Base-by-base conservation (phyloP, 2,888 invertebrate genomes). In the Ochropacha duplaris region DNA sequence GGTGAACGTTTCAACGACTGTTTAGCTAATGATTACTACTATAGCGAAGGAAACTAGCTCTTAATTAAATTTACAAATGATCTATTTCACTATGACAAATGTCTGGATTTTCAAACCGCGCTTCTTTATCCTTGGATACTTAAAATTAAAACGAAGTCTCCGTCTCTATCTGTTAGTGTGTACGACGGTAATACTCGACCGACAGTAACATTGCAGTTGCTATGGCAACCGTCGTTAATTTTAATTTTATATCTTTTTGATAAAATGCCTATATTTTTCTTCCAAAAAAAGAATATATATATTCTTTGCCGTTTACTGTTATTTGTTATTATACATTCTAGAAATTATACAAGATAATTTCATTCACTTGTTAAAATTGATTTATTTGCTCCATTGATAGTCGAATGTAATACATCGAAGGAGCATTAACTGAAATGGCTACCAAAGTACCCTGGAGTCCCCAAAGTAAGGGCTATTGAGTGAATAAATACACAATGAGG, bases 401-500 rank as follows among this genome's bases (percentile, higher is more conserved):
- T 49, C 54, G 5, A 36, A 49, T 50, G 55, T 50, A 50, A 57
- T 60, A 50, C 49, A 56, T 56, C 50, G 49, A 57, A 50, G 44
- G 44, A 28, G 56, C 12, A 57, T 74, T 71, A 73, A 68, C 68
- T 66, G 65, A 66, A 71, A 70, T 72, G 75, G 76, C 77, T 80
- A 76, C 78, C 78, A 81, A 80, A 80, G 72, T 72, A 70, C 72
- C 69, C 65, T 54, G 57, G 60, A 66, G 71, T 72, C 64, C 70
- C 70, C 59, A 69, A 71, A 76, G 74, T 74, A 76, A 77, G 72
- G 70, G 68, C 72, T 80, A 84, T 86, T 84, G 88, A 87, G 84
- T 83, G 88, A 88, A 86, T 86, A 84, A 88, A 89, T 89, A 79
- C 72, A 79, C 87, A 84, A 88, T 84, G 84, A 84, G 77, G 66